Conservation (phyloP, 2,888 invertebrate genomes). For the Tetragnatha montana region DNA sequence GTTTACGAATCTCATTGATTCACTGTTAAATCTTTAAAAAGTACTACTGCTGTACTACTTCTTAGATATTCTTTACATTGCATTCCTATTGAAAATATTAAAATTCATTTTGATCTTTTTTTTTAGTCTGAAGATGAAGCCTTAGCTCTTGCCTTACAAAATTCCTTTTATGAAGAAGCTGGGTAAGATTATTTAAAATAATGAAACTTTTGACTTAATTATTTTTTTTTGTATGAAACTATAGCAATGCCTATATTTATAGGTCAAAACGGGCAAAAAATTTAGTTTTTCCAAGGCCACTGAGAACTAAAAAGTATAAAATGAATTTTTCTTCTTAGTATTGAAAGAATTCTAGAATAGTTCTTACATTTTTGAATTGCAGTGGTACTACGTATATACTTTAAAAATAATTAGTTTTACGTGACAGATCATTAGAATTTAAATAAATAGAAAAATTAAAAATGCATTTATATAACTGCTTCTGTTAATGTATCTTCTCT, state of each 20-base stretch:
- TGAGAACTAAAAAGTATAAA: neutral
- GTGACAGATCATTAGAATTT: no score
- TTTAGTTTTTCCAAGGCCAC: neutral
- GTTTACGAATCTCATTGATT: neutral
- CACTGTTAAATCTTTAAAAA: neutral
- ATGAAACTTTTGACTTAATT: no score
- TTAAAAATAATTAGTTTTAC: no score
- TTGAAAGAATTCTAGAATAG: neutral
- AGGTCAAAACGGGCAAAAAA: neutral
- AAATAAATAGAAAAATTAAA: no score
- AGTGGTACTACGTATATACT: no score
- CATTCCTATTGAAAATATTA: neutral
- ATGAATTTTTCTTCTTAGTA: neutral
- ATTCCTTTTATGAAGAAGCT: constrained; percentile 66
- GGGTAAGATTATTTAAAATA: constrained; percentile 29
- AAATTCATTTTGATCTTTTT: neutral
- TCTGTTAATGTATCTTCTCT: no score
- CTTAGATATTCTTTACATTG: neutral
- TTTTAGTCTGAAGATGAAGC: constrained; percentile 87
- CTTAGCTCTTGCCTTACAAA: constrained; percentile 87
- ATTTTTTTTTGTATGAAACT: neutral
- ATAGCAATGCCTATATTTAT: neutral
- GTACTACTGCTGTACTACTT: neutral
- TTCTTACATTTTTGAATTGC: no score
- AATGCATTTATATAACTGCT: no score